Conservation (phyloP, 2,113 vertebrate genomes). For the Phrynosoma blainvillii region DNA sequence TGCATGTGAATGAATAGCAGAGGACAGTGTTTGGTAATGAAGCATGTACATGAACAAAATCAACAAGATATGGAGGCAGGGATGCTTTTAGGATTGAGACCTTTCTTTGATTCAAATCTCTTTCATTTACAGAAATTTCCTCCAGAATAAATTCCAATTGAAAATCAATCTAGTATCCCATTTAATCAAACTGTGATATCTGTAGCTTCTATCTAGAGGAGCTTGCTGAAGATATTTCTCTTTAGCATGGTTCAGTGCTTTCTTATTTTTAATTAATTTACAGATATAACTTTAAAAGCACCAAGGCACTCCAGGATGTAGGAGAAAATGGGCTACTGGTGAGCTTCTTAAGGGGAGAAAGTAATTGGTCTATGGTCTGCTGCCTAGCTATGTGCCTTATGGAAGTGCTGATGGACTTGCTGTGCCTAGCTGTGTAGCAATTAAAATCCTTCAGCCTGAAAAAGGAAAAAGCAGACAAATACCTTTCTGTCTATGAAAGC, state of each 20-base stretch:
- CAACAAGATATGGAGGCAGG: background rate
- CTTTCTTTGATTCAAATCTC: background rate
- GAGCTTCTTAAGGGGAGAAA: slow-evolving; percentile 1
- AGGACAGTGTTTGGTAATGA: background rate
- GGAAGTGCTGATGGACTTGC: background rate
- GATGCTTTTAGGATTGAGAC: background rate
- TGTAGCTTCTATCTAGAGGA: slow-evolving; percentile 12
- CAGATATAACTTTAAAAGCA: slow-evolving; percentile 62
- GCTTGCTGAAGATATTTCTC: slow-evolving; percentile 32
- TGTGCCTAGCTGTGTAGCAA: slow-evolving; percentile 15
- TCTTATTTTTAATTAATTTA: slow-evolving; percentile 26
- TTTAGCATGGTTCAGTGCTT: slow-evolving; percentile 39
- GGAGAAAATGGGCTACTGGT: background rate
- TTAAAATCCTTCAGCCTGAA: background rate
- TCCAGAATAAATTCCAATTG: background rate
- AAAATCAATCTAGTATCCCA: slow-evolving; percentile 11
- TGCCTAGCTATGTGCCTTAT: background rate
- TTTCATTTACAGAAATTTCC: background rate
- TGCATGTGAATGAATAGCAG: background rate
- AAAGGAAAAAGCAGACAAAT: background rate
- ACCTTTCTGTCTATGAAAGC: background rate
- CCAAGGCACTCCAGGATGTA: background rate
- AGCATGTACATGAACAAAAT: background rate
- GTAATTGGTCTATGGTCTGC: slow-evolving; percentile 5
- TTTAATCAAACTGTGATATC: slow-evolving; percentile 14